Base-by-base conservation (phyloP, 64 coral and sea anemone species). In the Actinia equina region DNA sequence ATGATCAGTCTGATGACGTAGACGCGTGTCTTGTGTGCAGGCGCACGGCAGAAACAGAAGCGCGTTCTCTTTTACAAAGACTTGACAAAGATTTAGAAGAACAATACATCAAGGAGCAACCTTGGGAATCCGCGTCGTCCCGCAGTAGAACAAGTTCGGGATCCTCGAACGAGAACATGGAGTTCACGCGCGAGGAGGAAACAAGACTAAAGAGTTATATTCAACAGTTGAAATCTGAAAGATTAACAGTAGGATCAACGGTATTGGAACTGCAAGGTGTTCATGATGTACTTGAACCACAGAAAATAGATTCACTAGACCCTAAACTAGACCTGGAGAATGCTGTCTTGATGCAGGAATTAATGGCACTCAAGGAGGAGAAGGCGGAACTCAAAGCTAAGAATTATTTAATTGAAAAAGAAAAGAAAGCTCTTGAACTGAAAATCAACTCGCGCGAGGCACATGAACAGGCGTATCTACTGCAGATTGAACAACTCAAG, bases 331-430 rank as follows among this genome's bases (percentile, higher is more conserved):
- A 99, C 54, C 89, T 99, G 37, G 97, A 99, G 85, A 99, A 99
- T 59, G 97, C 97, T 44, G 97, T 99, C 6, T 84, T 99, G 17
- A 95, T 99, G 91, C 97, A 99, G 69, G 97, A 99, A 65, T 82
- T 99, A 25, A 99, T 99, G 97, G 97, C 97, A 0, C 84, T 99
- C 12, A 99, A 99, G 62, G 97, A 99, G 61, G 97, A 99, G 77
- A 99, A 93, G 70, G 97, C 97, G 5, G 97, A 99, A 91, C 69
- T 99, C 5, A 95, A 95, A 83, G 97, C 97, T 14, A 99, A 93
- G 86, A 95, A 95, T 80, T 99, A 99, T 95, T 95, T 99, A 90
- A 90, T 95, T 62, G 97, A 99, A 83, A 99, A 99, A 18, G 97
- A 99, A 69, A 99, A 95, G 70, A 99, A 99, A 88, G 97, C 97